Percentiles rank a stretch among this genome's conserved stretches.
Evolutionary conservation across 2,888 invertebrate species (phyloP).

Genomic region (Ophonus ardosiacus): DNA sequence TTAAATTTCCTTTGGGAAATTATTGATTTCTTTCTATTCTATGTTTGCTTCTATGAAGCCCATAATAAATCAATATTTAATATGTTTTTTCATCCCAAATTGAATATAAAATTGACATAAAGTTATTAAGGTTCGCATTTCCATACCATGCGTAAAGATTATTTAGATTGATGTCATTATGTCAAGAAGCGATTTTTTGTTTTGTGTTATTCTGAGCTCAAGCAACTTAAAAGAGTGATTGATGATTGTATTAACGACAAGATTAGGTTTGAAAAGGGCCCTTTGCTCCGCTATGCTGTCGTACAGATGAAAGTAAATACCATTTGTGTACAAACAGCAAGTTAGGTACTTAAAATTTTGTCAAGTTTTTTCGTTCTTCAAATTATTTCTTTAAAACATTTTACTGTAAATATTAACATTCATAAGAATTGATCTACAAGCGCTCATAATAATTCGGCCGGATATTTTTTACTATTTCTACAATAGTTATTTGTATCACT

Average conservation of each 20-base stretch:
- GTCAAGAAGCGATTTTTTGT: conserved; percentile 43
- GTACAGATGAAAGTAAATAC: conserved; percentile 22
- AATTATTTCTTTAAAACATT: no score
- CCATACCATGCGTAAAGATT: conserved; percentile 38
- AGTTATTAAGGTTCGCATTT: conserved; percentile 33
- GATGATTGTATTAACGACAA: conserved; percentile 47
- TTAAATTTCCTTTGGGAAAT: conserved; percentile 40
- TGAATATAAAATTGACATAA: conserved; percentile 43
- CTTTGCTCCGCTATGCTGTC: conserved; percentile 3
- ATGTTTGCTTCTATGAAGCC: neutral
- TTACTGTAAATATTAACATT: no score
- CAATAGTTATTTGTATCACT: no score
- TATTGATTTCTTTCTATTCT: conserved; percentile 27
- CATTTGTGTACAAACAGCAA: conserved; percentile 12
- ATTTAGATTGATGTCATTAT: conserved; percentile 42
- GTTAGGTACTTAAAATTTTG: neutral
- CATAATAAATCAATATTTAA: conserved; percentile 39
- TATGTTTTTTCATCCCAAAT: conserved; percentile 36
- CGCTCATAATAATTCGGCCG: no score
- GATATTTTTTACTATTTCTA: no score
- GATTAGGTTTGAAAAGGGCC: conserved; percentile 42
- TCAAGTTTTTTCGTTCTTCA: no score
- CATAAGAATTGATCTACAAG: no score
- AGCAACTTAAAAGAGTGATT: conserved; percentile 47
- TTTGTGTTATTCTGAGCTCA: conserved; percentile 37